Percentiles rank a stretch among this genome's conserved stretches.
phyloP scores from a whole-genome alignment of 1,140 invertebrate species.

The Camponotus vicinus region DNA sequence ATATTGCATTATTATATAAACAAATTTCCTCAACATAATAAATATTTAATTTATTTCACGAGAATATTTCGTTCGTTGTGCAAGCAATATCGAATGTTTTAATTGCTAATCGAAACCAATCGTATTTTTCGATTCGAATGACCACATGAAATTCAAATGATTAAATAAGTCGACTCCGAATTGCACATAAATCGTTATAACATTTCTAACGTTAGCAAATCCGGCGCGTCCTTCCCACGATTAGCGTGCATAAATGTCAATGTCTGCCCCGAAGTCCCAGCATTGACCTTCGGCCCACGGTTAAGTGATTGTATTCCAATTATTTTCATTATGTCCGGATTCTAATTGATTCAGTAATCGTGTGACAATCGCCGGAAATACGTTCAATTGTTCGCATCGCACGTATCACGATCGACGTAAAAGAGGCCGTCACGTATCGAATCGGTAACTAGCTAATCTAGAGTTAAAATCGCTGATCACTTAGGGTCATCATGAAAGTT shows the following conservation, averaged over 20 bases:
- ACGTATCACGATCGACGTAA: neutral
- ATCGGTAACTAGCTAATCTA: conserved; percentile 16
- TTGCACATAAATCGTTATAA: neutral
- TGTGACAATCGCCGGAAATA: conserved; percentile 83
- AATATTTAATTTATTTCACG: neutral
- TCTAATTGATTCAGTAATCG: conserved; percentile 82
- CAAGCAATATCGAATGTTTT: neutral
- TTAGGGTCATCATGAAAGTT: neutral
- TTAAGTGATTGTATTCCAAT: conserved; percentile 84
- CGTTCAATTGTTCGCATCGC: conserved; percentile 47
- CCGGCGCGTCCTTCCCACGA: conserved; percentile 17
- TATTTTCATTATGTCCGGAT: conserved; percentile 79
- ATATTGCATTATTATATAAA: neutral
- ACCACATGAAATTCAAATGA: neutral
- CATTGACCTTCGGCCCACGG: conserved; percentile 78
- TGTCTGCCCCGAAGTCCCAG: conserved; percentile 59
- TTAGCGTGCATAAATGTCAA: conserved; percentile 62
- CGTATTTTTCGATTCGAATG: neutral
- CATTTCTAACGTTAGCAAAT: conserved; percentile 4
- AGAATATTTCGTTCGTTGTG: neutral
- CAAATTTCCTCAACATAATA: neutral
- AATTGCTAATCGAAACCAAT: neutral
- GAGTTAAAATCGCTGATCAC: conserved; percentile 26
- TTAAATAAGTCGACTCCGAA: neutral
- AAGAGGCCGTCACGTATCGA: neutral